Conservation (phyloP, 2,888 invertebrate species). For the Gortyna flavago region DNA sequence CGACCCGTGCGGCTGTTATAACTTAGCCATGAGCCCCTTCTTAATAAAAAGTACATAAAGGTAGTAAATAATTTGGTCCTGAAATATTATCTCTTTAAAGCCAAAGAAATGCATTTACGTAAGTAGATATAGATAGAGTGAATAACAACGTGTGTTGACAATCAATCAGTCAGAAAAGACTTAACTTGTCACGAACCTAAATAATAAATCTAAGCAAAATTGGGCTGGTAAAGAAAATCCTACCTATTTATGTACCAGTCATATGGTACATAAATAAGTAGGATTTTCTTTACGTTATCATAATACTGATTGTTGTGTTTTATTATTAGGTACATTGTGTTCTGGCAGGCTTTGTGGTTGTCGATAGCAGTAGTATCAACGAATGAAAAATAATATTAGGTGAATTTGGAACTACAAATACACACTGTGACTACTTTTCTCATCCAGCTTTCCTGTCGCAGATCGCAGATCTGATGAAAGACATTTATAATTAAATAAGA, state of each 20-base stretch:
- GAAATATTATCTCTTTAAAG: constrained; percentile 8
- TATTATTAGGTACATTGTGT: background rate
- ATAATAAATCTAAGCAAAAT: background rate
- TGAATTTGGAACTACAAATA: background rate
- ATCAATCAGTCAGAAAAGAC: constrained; percentile 27
- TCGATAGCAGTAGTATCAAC: background rate
- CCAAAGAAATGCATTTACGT: background rate
- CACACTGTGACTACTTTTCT: background rate
- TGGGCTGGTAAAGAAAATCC: background rate
- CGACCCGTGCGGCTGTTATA: no score
- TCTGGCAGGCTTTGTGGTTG: background rate
- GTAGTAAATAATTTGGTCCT: no score
- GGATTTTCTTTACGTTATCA: background rate
- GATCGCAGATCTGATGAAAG: background rate
- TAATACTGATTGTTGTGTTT: background rate
- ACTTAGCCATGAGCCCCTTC: no score
- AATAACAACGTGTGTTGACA: constrained; percentile 1
- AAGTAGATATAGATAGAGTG: background rate
- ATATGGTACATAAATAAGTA: background rate
- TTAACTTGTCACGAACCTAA: constrained; percentile 14
- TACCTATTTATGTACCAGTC: no score
- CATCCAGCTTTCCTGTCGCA: background rate
- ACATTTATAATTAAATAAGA: background rate
- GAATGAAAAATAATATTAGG: background rate
- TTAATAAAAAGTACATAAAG: no score